Conservation (phyloP, 1,140 invertebrate genomes). For the Mya arenaria region DNA sequence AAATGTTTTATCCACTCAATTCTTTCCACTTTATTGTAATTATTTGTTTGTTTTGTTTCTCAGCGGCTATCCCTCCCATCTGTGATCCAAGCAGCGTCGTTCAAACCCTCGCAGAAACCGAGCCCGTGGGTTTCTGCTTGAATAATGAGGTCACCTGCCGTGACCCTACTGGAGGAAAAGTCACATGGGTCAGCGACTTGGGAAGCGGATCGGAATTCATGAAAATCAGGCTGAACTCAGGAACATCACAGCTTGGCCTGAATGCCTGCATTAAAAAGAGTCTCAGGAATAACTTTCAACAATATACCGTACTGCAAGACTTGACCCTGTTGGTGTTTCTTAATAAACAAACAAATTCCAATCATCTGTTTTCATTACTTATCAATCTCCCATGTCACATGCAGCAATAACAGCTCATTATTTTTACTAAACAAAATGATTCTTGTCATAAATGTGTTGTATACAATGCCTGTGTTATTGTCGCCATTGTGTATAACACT, state of each 20-base stretch:
- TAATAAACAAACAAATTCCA: no score
- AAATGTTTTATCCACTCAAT: no score
- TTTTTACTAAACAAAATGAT: background rate
- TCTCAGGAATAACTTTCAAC: conserved; percentile 32
- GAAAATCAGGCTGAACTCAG: background rate
- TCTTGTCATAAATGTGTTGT: background rate
- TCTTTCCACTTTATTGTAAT: no score
- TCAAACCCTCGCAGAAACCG: background rate
- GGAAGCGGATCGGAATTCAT: background rate
- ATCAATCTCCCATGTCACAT: no score
- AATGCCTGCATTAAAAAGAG: background rate
- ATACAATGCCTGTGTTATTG: background rate
- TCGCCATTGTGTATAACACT: background rate
- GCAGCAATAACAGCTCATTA: background rate
- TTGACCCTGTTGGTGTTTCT: no score
- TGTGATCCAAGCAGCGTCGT: background rate
- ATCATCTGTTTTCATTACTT: no score
- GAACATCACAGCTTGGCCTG: background rate
- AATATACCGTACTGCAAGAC: no score
- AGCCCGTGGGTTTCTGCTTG: background rate
- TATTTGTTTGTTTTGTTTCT: no score
- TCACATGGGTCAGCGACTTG: background rate
- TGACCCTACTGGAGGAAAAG: background rate
- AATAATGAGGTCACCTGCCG: conserved; percentile 17
- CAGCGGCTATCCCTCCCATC: conserved; percentile 10